These are phyloP conservation scores for Galerucella pusilla DNA, from an alignment of 2,888 invertebrate genomes.

Conservation along the genomic window DNA sequence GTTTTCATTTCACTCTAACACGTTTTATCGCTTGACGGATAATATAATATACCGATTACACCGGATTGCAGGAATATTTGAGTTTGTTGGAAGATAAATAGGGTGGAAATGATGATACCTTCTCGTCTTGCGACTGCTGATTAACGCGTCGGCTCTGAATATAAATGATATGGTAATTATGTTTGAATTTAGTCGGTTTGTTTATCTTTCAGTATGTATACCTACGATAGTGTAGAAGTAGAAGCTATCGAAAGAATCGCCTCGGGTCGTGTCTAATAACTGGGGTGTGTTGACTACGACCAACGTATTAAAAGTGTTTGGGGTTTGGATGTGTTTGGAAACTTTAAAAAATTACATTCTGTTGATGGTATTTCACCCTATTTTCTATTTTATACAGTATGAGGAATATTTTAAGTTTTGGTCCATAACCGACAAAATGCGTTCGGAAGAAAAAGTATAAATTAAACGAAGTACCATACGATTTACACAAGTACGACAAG, in stretches of 20 bases:
- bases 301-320: too few species aligned
- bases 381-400: too few species aligned
- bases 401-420: too few species aligned
- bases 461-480: too few species aligned
- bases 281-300: too few species aligned
- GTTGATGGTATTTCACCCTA: too few species aligned
- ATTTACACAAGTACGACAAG: too few species aligned
- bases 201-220: conserved; percentile 28
- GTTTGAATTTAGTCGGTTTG: conserved; percentile 38
- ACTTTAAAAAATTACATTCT: too few species aligned
- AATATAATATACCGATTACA: conserved; percentile 42
- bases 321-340: too few species aligned
- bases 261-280: too few species aligned
- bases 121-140: conserved; percentile 39
- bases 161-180: conserved; percentile 45
- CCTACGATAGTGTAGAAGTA: not conserved
- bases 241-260: not conserved
- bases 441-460: too few species aligned
- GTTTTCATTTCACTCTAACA: conserved; percentile 17
- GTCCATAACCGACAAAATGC: too few species aligned
- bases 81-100: conserved; percentile 37
- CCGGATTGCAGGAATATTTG: conserved; percentile 44
- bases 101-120: conserved; percentile 43
- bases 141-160: conserved; percentile 42
- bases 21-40: conserved; percentile 28